Base-by-base conservation (phyloP, 1,140 invertebrate genomes). In the Leptinotarsa lineolata region DNA sequence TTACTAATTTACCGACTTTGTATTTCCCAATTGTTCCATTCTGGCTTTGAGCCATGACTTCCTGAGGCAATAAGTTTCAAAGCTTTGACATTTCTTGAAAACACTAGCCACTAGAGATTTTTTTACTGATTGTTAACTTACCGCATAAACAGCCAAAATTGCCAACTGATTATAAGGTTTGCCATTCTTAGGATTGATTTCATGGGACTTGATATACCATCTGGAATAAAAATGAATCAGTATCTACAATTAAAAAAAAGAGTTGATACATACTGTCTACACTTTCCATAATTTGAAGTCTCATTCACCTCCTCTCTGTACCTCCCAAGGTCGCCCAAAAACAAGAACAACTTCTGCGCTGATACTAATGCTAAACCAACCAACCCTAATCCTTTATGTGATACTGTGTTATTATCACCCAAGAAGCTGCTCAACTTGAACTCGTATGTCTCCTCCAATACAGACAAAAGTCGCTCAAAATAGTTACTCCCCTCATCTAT, bases 141-240 rank as follows among this genome's bases (percentile, higher is more conserved):
- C 48, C 48, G 48, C 48, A 54, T 94, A 95, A 78, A 96, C 88
- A 20, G 96, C 94, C 79, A 99, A 86, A 79, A 98, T 89, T n/a
- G 96, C 97, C 74, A 99, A 86, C 83, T 98, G 96, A 86, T 97
- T 95, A 82, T 97, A 99, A 16, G 96, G 95, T 73, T 93, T 89
- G 44, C 96, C 96, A 88, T 97, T 97, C 85, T 97, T 96, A 2
- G 96, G 96, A 85, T 97, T 95, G 21, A 97, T 91, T 84, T 94
- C 92, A 82, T 97, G 94, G 5, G 97, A 96, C 87, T 96, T 96
- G 24, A 95, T 90, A 82, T 99, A 99, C 90, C 91, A 96, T 78
- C 91, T 91, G 73, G 68, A 85, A 88, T 61, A 61, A 72, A 39
- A 59, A 45, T 63, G 44, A 18, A 45, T 8, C 4, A 44, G 11